phyloP scores from a whole-genome alignment of 2,797 vertebrate genomes.

The Microctenopoma lineatum region DNA sequence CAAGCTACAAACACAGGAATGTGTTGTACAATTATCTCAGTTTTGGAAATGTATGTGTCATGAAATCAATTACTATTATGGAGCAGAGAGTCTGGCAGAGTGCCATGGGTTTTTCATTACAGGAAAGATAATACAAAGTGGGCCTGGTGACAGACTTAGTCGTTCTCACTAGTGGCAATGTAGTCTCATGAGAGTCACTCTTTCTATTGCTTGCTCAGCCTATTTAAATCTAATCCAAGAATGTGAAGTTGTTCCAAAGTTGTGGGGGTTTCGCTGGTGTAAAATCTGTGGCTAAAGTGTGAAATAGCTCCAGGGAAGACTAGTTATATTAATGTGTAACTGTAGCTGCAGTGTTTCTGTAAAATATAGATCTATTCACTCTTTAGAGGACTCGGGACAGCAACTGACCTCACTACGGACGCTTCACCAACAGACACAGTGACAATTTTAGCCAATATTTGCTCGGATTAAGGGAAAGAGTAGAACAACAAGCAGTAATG shows the following conservation, averaged over 20 bases:
- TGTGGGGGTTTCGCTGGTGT: slow-evolving; percentile 19
- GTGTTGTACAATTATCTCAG: background rate
- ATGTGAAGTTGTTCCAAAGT: slow-evolving; percentile 29
- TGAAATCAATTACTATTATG: slow-evolving; percentile 46
- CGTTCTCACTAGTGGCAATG: slow-evolving; percentile 49
- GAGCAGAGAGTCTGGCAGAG: slow-evolving; percentile 43
- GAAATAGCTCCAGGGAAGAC: slow-evolving; percentile 10
- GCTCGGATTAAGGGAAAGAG: no score
- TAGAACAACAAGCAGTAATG: no score
- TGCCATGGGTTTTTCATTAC: slow-evolving; percentile 60
- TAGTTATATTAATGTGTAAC: slow-evolving; percentile 21
- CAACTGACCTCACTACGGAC: background rate
- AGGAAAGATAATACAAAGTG: slow-evolving; percentile 59
- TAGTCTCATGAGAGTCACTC: slow-evolving; percentile 52
- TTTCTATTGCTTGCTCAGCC: slow-evolving; percentile 34
- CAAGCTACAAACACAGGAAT: background rate
- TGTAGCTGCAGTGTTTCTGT: slow-evolving; percentile 26
- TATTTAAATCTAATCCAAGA: slow-evolving; percentile 48
- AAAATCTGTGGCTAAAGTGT: slow-evolving; percentile 24
- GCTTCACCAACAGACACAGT: background rate
- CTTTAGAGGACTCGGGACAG: slow-evolving; percentile 5
- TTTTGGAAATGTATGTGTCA: slow-evolving; percentile 18
- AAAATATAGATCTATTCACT: slow-evolving; percentile 9
- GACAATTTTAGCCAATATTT: no score
- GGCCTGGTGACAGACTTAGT: slow-evolving; percentile 51